Evolutionary conservation across 2,888 invertebrate species (phyloP).

Genomic region (Eugnorisma glareosa): DNA sequence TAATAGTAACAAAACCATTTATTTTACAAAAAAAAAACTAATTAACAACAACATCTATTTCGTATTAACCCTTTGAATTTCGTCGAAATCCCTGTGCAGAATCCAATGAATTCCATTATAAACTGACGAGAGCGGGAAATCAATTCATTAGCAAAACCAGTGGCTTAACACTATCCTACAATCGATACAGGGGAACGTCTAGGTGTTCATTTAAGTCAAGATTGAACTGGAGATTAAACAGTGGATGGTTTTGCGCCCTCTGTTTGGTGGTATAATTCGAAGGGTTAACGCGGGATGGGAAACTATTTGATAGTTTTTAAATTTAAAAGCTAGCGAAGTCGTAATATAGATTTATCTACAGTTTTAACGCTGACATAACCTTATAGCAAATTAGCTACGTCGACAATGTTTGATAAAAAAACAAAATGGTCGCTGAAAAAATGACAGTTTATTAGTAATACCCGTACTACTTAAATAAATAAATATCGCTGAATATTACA

Average conservation of each 20-base stretch:
- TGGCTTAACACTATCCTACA: conserved; percentile 83
- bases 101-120: conserved; percentile 73
- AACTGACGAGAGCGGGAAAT: conserved; percentile 82
- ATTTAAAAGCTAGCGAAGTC: neutral
- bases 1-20: neutral
- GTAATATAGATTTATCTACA: neutral
- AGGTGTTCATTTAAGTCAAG: conserved; percentile 89
- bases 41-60: neutral
- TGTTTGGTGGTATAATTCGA: conserved; percentile 64
- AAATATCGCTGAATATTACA: no score
- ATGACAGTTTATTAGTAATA: no score
- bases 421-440: no score
- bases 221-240: conserved; percentile 87
- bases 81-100: conserved; percentile 51
- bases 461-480: no score
- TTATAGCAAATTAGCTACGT: neutral
- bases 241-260: conserved; percentile 80
- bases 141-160: conserved; percentile 87
- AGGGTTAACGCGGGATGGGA: conserved; percentile 41
- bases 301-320: neutral
- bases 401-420: neutral
- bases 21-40: neutral
- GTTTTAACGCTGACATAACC: neutral
- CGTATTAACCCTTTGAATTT: conserved; percentile 53
- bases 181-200: conserved; percentile 82